These are phyloP conservation scores for Mechanitis mazaeus DNA, from an alignment of 2,888 invertebrate species.

Conservation along the genomic window DNA sequence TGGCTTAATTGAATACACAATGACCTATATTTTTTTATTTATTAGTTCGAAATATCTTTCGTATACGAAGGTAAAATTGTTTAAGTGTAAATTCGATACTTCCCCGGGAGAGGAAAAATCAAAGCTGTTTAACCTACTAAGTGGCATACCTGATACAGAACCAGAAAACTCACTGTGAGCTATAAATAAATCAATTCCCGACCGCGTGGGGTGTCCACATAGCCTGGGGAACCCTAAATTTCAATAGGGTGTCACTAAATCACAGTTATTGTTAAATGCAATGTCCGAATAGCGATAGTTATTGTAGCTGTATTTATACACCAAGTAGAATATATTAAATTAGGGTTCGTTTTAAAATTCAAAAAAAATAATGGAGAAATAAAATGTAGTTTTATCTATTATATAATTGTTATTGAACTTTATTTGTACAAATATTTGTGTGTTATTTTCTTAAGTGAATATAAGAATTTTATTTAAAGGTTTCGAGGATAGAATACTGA, in stretches of 20 bases:
- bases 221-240: conserved; percentile 65
- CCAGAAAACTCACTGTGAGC: conserved; percentile 43
- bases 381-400: no score
- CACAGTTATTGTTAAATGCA: conserved; percentile 63
- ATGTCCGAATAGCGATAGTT: conserved; percentile 33
- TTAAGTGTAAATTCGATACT: conserved; percentile 16
- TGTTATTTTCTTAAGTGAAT: no score
- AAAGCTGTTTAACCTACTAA: conserved; percentile 46
- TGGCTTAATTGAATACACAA: neutral
- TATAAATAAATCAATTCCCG: conserved; percentile 66
- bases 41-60: neutral
- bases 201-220: conserved; percentile 62
- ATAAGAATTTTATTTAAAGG: no score
- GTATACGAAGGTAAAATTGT: neutral
- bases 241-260: conserved; percentile 59
- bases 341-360: neutral
- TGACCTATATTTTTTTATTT: neutral
- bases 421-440: no score
- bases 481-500: no score
- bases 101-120: conserved; percentile 30
- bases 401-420: no score
- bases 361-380: no score
- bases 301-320: conserved; percentile 16
- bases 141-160: conserved; percentile 48
- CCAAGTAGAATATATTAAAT: conserved; percentile 7